Conservation (phyloP, 1,140 invertebrate species). For the Drepana arcuata region DNA sequence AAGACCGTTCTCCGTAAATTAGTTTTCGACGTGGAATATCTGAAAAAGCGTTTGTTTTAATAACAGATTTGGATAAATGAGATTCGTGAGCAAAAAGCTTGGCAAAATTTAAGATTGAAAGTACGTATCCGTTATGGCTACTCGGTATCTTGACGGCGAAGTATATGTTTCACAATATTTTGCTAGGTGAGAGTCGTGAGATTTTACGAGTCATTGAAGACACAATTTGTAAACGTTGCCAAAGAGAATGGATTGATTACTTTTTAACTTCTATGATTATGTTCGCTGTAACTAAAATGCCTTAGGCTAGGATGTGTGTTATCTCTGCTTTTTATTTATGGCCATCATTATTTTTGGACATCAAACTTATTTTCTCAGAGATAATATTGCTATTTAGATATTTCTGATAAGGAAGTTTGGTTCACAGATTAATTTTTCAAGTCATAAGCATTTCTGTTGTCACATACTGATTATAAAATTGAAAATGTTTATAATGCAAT, state of each 20-base stretch:
- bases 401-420: too few relatives aligned
- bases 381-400: slow-evolving; percentile 4
- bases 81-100: too few relatives aligned
- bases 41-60: too few relatives aligned
- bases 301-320: slow-evolving; percentile 35
- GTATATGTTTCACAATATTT: slow-evolving; percentile 45
- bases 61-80: too few relatives aligned
- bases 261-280: slow-evolving; percentile 66
- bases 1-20: too few relatives aligned
- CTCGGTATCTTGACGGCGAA: slow-evolving; percentile 12
- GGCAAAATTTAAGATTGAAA: slow-evolving; percentile 29
- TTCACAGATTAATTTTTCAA: too few relatives aligned
- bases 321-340: slow-evolving; percentile 43
- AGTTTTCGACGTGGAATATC: too few relatives aligned
- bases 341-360: slow-evolving; percentile 35
- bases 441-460: too few relatives aligned
- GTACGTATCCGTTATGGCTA: slow-evolving; percentile 25
- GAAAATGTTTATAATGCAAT: too few relatives aligned
- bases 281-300: slow-evolving; percentile 37
- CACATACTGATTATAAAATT: too few relatives aligned
- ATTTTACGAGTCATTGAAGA: slow-evolving; percentile 67
- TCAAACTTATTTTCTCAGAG: slow-evolving; percentile 24
- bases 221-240: slow-evolving; percentile 57
- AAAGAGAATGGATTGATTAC: slow-evolving; percentile 67
- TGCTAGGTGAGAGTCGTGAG: slow-evolving; percentile 39